Base-by-base conservation (phyloP, 2,113 vertebrate species). In the Motacilla tschutschensis region DNA sequence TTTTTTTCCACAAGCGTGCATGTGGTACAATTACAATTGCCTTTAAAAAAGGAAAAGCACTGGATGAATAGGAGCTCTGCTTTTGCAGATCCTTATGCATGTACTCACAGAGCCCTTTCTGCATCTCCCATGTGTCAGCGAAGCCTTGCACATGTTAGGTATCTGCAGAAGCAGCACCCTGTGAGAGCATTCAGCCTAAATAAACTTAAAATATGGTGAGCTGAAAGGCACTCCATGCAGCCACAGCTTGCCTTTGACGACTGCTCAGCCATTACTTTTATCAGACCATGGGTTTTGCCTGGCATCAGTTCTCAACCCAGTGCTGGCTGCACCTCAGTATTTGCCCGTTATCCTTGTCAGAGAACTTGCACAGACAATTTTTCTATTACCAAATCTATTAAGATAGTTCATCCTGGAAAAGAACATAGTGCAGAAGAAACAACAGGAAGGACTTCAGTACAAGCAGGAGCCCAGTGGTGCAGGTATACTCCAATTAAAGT, bases 361-460 rank as follows among this genome's bases (percentile, higher is more conserved):
- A 76, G 29, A 66, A 85, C 41, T 31, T 33, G 19, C 43, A 53
- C 0, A 22, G n/a, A 50, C 41, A 73, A 43, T 60, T 79, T 41
- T 84, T 50, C 50, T 60, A 60, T 77, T 83, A 59, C n/a, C 57
- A 57, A 79, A 70, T 20, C 48, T 77, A 58, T 44, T 79, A 66
- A 48, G 35, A 43, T 8, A 57, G 41, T 43, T 84, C 33, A 71
- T 40, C 62, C 73, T 85, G 78, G 48, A 91, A 93, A 92, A 75
- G 48, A 91, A 75, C 21, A 69, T 1, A 46, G 18, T 21, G 48
- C 38, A 75, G 65, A 85, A 87, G 50, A 85, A 93, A 85, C 41
- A 92, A 72, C 12, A 74, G 60, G 36, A 63, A 71, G 48, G 70
- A 59, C 75, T 77, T 71, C 64, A 79, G 63, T 16, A 57, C 21